A percentile compares a stretch with the other conserved stretches of the same genome.
Evolutionary conservation across 1,140 invertebrate genomes (phyloP).

Genomic region (Eueides isabella): DNA sequence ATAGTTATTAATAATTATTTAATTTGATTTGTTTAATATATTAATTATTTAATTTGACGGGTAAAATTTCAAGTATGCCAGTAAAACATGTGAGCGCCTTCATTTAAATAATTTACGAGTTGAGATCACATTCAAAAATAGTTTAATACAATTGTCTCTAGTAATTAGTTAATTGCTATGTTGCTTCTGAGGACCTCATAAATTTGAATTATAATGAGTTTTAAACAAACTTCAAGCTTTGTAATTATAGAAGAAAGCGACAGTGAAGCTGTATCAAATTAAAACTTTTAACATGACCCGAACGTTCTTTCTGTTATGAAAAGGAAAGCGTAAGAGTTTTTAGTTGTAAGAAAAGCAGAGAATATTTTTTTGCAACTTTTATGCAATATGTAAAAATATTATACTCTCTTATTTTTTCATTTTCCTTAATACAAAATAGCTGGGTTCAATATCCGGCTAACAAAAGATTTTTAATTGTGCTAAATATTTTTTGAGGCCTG

Average conservation of each 20-base stretch:
- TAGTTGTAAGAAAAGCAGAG: no score
- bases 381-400: no score
- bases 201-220: constrained; percentile 29
- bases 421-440: no score
- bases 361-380: no score
- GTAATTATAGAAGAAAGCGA: constrained; percentile 3
- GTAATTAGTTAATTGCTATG: constrained; percentile 35
- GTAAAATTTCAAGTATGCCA: constrained; percentile 9
- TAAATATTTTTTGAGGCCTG: no score
- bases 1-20: no score
- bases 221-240: neutral
- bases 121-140: constrained; percentile 34
- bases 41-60: neutral
- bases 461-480: no score
- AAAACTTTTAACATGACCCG: neutral
- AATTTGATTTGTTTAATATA: no score
- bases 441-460: no score
- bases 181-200: constrained; percentile 22
- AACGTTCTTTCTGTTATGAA: neutral
- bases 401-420: no score
- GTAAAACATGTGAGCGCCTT: constrained; percentile 10
- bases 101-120: constrained; percentile 33
- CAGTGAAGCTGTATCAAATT: neutral
- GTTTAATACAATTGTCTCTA: constrained; percentile 36
- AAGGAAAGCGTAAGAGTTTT: neutral